Evolutionary conservation across 2,888 invertebrate species (phyloP).

Genomic region (Macrosoma leucophasiata): DNA sequence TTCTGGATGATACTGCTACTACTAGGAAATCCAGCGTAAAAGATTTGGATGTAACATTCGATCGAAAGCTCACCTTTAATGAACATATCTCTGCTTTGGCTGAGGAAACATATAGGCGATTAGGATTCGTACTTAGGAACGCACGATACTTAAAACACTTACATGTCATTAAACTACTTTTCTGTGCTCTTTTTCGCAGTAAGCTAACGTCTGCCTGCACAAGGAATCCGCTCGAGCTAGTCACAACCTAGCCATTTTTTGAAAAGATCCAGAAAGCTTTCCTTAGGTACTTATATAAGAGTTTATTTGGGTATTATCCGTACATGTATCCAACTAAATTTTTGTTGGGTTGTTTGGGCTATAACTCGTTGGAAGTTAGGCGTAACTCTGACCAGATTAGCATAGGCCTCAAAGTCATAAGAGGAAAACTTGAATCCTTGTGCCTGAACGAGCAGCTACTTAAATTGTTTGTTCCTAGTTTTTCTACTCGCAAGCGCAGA

Average conservation of each 20-base stretch:
- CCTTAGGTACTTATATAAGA: constrained; percentile 2
- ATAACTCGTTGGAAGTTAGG: constrained; percentile 1
- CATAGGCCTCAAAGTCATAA: constrained; percentile 1
- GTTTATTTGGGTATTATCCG: constrained; percentile 3
- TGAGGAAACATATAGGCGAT: constrained; percentile 1
- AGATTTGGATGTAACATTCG: constrained; percentile 1
- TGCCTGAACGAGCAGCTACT: background rate
- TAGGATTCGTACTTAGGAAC: constrained; percentile 4
- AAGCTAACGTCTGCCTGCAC: constrained; percentile 3
- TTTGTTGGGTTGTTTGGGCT: background rate
- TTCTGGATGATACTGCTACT: background rate
- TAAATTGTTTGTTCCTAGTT: background rate
- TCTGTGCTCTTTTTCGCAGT: background rate
- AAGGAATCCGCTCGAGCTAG: background rate
- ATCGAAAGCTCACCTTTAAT: background rate
- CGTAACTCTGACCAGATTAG: no score
- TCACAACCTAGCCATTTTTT: background rate
- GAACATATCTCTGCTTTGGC: background rate
- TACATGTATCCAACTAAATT: constrained; percentile 1
- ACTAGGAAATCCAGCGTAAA: background rate
- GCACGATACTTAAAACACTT: background rate
- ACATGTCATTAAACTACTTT: background rate
- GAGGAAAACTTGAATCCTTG: constrained; percentile 3
- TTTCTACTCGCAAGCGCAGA: background rate
- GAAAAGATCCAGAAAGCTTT: constrained; percentile 4